Evolutionary conservation across 2,888 invertebrate genomes (phyloP).

Genomic region (Macaria notata): DNA sequence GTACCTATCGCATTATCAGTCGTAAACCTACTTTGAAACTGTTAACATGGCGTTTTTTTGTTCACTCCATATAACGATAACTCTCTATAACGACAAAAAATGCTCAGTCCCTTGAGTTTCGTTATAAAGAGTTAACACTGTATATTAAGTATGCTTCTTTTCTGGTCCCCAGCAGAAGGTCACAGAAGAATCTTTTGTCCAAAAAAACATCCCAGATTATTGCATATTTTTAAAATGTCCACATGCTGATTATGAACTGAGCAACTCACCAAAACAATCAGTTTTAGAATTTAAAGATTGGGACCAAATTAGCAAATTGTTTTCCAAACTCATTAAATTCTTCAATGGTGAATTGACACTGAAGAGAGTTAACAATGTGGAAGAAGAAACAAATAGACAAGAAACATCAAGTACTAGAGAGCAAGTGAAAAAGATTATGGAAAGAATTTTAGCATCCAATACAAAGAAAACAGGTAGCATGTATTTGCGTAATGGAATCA

Average conservation of each 20-base stretch:
- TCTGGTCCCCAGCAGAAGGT: constrained; percentile 32
- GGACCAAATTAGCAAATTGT: constrained; percentile 56
- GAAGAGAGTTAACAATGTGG: constrained; percentile 36
- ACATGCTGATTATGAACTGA: constrained; percentile 77
- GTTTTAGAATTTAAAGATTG: constrained; percentile 81
- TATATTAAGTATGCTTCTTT: no score
- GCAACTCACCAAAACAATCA: constrained; percentile 68
- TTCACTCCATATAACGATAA: no score
- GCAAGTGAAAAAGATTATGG: constrained; percentile 67
- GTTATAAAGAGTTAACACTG: no score
- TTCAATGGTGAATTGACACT: constrained; percentile 50
- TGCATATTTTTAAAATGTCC: constrained; percentile 82
- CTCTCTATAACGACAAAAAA: no score
- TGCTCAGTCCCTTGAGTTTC: no score
- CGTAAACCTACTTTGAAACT: no score
- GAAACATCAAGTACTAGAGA: constrained; percentile 41
- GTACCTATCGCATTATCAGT: no score
- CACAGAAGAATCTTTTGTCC: constrained; percentile 27
- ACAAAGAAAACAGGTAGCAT: constrained; percentile 49
- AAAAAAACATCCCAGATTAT: constrained; percentile 63
- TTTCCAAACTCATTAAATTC: constrained; percentile 61
- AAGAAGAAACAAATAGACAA: constrained; percentile 27
- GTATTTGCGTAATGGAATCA: constrained; percentile 65
- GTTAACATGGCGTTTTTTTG: no score
- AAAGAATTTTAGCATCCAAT: constrained; percentile 63